Conservation (phyloP, 2,113 vertebrate species). For the Oplegnathus fasciatus region DNA sequence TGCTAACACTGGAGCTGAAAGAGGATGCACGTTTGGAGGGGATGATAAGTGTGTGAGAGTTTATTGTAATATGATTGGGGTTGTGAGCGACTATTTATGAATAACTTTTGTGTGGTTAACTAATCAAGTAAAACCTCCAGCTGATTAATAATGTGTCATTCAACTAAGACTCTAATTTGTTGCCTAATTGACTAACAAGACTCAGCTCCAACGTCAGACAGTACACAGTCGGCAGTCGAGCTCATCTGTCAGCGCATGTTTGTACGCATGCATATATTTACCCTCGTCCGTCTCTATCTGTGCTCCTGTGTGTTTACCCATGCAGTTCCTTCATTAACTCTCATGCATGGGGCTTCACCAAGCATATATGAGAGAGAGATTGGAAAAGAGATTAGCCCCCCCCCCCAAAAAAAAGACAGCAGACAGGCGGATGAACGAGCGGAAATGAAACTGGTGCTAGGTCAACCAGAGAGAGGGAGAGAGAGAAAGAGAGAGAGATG, state of each 20-base stretch:
- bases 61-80: slow-evolving; percentile 30
- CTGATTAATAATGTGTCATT: slow-evolving; percentile 56
- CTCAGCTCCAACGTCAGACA: neutral
- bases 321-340: slow-evolving; percentile 64
- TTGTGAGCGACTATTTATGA: slow-evolving; percentile 42
- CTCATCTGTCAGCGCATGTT: slow-evolving; percentile 40
- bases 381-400: slow-evolving; percentile 54
- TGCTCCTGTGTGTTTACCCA: slow-evolving; percentile 47
- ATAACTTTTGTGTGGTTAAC: slow-evolving; percentile 47
- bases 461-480: slow-evolving; percentile 61
- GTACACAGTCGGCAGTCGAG: neutral
- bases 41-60: slow-evolving; percentile 9
- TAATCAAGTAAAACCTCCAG: slow-evolving; percentile 54
- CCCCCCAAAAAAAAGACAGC: slow-evolving; percentile 16
- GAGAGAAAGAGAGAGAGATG: neutral
- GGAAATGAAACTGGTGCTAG: slow-evolving; percentile 72
- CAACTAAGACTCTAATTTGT: slow-evolving; percentile 57
- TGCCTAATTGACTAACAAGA: slow-evolving; percentile 64
- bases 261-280: slow-evolving; percentile 37
- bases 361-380: slow-evolving; percentile 61
- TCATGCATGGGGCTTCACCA: slow-evolving; percentile 35
- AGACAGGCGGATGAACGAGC: slow-evolving; percentile 58
- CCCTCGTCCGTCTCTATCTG: neutral
- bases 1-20: neutral
- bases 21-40: neutral